Conservation (phyloP, 2,113 vertebrate species). For the Callithrix jacchus region DNA sequence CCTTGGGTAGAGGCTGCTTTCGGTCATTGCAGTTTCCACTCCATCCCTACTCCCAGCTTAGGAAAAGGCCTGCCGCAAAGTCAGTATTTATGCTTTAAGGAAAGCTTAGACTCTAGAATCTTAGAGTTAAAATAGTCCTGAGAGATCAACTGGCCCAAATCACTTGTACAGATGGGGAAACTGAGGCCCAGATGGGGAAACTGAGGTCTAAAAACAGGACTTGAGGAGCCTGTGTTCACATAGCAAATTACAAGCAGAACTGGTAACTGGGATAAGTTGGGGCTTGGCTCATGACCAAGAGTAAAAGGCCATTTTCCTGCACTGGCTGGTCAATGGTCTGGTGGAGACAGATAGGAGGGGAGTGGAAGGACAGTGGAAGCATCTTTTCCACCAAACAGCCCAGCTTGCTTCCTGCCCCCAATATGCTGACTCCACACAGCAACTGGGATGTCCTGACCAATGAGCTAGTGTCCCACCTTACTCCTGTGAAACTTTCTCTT, state of each 20-base stretch:
- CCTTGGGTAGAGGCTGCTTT: neutral
- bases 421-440: neutral
- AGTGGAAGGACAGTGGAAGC: neutral
- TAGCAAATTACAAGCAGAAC: neutral
- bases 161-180: slow-evolving; percentile 13
- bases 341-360: neutral
- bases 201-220: neutral
- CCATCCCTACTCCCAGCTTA: neutral
- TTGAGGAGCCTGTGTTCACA: neutral
- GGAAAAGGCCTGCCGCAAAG: neutral
- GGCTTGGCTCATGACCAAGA: neutral
- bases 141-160: neutral
- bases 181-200: slow-evolving; percentile 3
- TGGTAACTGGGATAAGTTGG: neutral
- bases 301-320: slow-evolving; percentile 7
- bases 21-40: neutral
- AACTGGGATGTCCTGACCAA: neutral
- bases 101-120: slow-evolving; percentile 29
- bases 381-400: slow-evolving; percentile 6
- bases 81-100: neutral
- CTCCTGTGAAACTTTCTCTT: neutral
- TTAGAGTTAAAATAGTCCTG: neutral
- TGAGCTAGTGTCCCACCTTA: neutral
- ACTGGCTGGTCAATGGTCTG: neutral
- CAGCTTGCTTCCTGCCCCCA: neutral